These are phyloP conservation scores for Meriones psammophilus DNA, from an alignment of 2,797 vertebrate genomes.

Conservation along the genomic window DNA sequence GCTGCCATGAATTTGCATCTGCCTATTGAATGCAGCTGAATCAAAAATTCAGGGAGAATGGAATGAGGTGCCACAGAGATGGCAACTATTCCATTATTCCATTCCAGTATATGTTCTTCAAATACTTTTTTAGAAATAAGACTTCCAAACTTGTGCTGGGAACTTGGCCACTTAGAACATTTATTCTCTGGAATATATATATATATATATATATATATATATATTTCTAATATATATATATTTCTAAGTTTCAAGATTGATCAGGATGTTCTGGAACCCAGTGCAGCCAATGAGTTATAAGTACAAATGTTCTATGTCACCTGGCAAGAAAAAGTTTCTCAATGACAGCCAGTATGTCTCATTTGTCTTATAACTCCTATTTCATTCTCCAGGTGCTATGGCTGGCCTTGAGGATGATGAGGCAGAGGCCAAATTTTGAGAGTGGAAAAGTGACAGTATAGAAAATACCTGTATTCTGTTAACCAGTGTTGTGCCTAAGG, in stretches of 20 bases:
- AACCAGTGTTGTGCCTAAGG: background rate
- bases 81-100: background rate
- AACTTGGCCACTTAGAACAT: background rate
- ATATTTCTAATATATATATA: background rate
- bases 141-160: background rate
- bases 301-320: background rate
- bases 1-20: background rate
- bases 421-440: background rate
- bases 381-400: background rate
- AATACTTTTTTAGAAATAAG: constrained; percentile 1
- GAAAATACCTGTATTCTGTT: background rate
- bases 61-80: background rate
- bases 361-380: background rate
- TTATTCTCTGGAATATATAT: background rate
- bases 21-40: background rate
- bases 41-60: background rate
- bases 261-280: background rate
- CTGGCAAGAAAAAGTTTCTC: background rate
- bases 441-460: background rate
- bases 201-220: too few species aligned
- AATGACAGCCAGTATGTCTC: background rate
- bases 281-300: background rate
- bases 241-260: background rate
- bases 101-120: background rate
- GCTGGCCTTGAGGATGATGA: background rate